Conservation (phyloP, 2,797 vertebrate species). For the Orestias chungarensis region DNA sequence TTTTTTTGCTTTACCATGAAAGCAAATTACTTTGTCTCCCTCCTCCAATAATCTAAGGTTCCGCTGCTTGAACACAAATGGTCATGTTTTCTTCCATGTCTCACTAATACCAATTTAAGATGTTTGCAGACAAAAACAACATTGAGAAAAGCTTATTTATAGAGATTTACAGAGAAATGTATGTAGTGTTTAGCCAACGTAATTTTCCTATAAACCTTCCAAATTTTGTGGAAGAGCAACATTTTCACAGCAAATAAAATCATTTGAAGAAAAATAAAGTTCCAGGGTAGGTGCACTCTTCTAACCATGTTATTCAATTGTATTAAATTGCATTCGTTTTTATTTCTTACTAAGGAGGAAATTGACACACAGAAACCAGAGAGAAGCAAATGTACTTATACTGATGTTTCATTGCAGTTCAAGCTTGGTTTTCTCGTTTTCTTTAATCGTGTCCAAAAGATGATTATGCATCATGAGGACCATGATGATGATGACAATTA, state of each 20-base stretch:
- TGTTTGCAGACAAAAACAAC: not conserved
- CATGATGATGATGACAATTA: constrained; percentile 12
- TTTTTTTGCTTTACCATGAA: not conserved
- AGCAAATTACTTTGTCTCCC: not conserved
- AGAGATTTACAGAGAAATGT: too few relatives aligned
- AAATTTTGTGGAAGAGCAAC: not conserved
- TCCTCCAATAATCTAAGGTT: constrained; percentile 5
- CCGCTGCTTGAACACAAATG: constrained; percentile 8
- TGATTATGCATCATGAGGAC: constrained; percentile 16
- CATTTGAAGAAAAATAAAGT: too few relatives aligned
- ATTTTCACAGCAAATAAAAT: too few relatives aligned
- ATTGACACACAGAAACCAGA: not conserved
- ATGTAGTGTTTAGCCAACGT: too few relatives aligned
- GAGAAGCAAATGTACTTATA: not conserved
- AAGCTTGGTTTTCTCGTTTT: not conserved
- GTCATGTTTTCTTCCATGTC: not conserved
- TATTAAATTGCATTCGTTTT: not conserved
- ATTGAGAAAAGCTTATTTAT: too few relatives aligned
- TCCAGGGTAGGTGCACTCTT: too few relatives aligned
- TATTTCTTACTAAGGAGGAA: not conserved
- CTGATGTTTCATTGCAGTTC: not conserved
- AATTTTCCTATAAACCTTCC: too few relatives aligned
- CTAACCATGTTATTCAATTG: not conserved
- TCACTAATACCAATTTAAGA: not conserved
- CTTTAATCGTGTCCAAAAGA: not conserved